A percentile compares a stretch with the other conserved stretches of the same genome.
phyloP scores from a whole-genome alignment of 2,888 invertebrate species.

The Thymelicus sylvestris region DNA sequence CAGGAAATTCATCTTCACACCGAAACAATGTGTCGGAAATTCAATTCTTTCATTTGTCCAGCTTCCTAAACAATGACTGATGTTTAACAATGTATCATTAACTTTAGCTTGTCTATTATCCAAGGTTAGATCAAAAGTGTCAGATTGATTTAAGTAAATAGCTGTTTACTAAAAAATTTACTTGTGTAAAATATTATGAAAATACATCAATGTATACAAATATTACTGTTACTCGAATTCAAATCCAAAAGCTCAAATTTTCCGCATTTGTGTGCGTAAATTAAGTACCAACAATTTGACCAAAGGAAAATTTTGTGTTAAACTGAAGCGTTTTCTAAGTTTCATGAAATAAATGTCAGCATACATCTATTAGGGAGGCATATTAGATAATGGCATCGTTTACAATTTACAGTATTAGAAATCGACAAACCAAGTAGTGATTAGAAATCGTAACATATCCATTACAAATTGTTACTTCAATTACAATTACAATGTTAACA shows the following conservation, averaged over 20 bases:
- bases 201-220: no score
- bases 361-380: no score
- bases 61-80: conserved; percentile 60
- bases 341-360: no score
- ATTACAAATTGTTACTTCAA: conserved; percentile 10
- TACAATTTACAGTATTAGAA: conserved; percentile 3
- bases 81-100: conserved; percentile 55
- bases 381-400: neutral
- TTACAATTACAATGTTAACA: neutral
- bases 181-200: no score
- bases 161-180: no score
- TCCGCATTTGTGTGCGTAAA: no score
- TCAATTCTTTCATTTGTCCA: conserved; percentile 46
- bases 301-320: no score
- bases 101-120: conserved; percentile 45
- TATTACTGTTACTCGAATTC: no score
- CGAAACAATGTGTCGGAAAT: conserved; percentile 62
- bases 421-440: conserved; percentile 4
- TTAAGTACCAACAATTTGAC: no score
- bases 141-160: no score
- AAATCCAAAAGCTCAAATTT: no score
- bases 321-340: no score
- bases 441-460: conserved; percentile 22
- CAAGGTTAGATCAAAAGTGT: conserved; percentile 38
- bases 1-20: conserved; percentile 50